Evolutionary conservation across 2,797 vertebrate genomes (phyloP).

Genomic region (Ataeniobius toweri): DNA sequence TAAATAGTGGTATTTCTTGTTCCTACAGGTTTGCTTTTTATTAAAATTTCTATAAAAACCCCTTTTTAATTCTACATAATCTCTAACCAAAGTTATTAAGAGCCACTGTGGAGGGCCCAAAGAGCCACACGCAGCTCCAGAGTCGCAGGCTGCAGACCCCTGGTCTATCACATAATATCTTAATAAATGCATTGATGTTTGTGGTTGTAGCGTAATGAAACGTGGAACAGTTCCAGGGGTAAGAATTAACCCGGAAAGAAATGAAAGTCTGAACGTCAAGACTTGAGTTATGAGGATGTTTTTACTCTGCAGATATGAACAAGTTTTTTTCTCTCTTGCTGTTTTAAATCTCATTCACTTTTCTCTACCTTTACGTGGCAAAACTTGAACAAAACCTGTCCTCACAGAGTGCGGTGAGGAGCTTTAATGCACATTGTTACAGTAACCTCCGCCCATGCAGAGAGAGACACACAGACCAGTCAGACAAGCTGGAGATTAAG

Average conservation of each 20-base stretch:
- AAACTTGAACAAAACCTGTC: constrained; percentile 44
- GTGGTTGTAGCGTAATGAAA: background rate
- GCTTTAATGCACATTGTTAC: constrained; percentile 35
- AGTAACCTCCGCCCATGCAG: constrained; percentile 46
- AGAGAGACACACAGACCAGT: constrained; percentile 53
- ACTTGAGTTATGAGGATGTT: background rate
- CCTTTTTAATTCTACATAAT: too few species aligned
- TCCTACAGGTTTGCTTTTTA: too few species aligned
- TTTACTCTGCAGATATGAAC: constrained; percentile 7
- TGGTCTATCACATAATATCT: too few species aligned
- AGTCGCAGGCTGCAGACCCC: too few species aligned
- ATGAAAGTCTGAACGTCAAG: background rate
- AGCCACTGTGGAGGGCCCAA: too few species aligned
- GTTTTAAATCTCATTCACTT: constrained; percentile 30
- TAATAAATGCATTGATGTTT: background rate
- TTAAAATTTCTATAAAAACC: too few species aligned
- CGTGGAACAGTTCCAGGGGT: background rate
- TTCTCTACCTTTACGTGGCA: constrained; percentile 43
- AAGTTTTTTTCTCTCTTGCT: constrained; percentile 22
- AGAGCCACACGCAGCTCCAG: too few species aligned
- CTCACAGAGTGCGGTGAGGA: constrained; percentile 26
- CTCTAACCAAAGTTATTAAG: too few species aligned
- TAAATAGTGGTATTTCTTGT: too few species aligned
- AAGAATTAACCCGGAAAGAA: background rate
- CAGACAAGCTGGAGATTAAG: constrained; percentile 60